Evolutionary conservation across 2,797 vertebrate genomes (phyloP).

Genomic region (Psittacula derbiana): DNA sequence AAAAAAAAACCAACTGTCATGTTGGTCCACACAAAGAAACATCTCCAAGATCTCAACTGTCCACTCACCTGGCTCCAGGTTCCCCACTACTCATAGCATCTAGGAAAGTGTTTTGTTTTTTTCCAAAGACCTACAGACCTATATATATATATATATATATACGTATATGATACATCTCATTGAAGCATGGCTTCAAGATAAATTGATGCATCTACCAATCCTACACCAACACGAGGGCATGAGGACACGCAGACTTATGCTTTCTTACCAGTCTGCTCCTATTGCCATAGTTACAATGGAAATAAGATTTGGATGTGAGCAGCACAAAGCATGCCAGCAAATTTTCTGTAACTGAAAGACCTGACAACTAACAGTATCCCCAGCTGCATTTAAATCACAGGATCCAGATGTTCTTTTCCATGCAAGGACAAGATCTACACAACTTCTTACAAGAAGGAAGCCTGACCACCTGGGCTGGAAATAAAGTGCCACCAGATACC

Average conservation of each 20-base stretch:
- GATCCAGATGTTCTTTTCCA: background rate
- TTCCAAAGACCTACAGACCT: background rate
- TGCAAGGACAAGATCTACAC: background rate
- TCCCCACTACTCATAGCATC: background rate
- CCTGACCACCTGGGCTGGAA: background rate
- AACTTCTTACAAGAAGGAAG: background rate
- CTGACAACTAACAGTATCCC: background rate
- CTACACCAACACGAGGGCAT: background rate
- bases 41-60: background rate
- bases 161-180: too few species aligned
- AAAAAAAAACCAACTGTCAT: background rate
- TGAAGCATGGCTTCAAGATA: background rate
- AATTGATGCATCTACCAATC: background rate
- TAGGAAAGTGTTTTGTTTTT: background rate
- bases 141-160: background rate
- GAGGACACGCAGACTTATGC: background rate
- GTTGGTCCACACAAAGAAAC: background rate
- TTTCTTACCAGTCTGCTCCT: background rate
- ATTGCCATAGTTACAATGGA: constrained; percentile 32
- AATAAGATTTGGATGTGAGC: background rate
- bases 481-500: background rate
- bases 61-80: background rate
- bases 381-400: background rate
- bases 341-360: background rate
- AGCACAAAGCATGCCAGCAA: background rate